Evolutionary conservation across 2,797 vertebrate species (phyloP).

Genomic region (Mormyrops attenuatus): DNA sequence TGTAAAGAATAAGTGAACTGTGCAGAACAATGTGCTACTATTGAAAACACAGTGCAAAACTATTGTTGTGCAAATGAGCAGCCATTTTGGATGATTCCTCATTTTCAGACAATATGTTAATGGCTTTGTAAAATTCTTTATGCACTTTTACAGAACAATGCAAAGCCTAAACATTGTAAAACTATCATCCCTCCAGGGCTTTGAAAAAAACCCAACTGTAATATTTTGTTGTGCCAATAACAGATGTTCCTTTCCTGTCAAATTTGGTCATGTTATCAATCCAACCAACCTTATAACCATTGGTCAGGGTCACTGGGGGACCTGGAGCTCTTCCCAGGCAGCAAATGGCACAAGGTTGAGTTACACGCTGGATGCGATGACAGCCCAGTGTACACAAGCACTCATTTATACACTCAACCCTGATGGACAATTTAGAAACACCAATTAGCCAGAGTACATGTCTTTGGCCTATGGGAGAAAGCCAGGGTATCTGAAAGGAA

Average conservation of each 20-base stretch:
- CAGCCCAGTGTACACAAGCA: background rate
- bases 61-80: background rate
- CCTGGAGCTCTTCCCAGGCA: background rate
- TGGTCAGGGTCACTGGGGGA: background rate
- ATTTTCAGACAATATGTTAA: background rate
- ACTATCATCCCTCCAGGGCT: background rate
- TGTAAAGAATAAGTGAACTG: background rate
- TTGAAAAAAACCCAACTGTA: background rate
- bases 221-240: background rate
- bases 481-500: background rate
- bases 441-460: background rate
- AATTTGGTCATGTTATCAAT: background rate
- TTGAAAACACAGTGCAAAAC: background rate
- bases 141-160: background rate
- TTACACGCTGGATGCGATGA: background rate
- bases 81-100: background rate
- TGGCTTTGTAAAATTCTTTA: background rate
- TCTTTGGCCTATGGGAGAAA: background rate
- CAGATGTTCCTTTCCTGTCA: background rate
- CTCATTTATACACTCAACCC: background rate
- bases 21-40: background rate
- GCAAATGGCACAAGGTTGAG: background rate
- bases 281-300: background rate
- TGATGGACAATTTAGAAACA: background rate
- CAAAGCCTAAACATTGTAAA: background rate